Percentiles rank a stretch among this genome's conserved stretches.
These are phyloP conservation scores for Potorous gilbertii DNA, from an alignment of 2,797 vertebrate genomes.

Conservation along the genomic window DNA sequence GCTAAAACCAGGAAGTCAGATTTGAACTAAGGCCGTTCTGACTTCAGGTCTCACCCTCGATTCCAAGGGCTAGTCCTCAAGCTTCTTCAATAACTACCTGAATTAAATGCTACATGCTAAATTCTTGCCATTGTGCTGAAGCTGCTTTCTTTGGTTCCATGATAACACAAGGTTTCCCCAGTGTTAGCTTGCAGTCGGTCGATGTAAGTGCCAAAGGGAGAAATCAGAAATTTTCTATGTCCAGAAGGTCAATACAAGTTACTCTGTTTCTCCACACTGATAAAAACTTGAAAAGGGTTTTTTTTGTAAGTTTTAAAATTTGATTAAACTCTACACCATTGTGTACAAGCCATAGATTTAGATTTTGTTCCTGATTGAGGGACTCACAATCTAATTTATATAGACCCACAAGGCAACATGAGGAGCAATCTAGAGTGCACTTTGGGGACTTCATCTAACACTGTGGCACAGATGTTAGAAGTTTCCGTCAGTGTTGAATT, in stretches of 20 bases:
- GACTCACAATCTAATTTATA: constrained; percentile 25
- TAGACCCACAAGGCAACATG: background rate
- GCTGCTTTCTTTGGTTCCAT: background rate
- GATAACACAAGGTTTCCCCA: background rate
- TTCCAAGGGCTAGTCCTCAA: background rate
- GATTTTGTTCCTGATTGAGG: background rate
- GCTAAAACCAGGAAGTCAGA: background rate
- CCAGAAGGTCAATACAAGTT: background rate
- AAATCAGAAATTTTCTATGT: background rate
- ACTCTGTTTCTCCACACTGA: background rate
- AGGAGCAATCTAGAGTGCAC: background rate
- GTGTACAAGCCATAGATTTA: background rate
- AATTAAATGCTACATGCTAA: background rate
- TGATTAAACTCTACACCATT: constrained; percentile 11
- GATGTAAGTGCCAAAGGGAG: background rate
- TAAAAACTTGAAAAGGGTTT: background rate
- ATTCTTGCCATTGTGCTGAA: background rate
- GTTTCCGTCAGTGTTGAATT: background rate
- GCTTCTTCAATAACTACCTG: background rate
- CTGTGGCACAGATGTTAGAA: background rate
- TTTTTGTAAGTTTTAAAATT: constrained; percentile 35
- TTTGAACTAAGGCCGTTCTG: background rate
- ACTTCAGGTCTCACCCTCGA: background rate
- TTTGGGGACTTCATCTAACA: background rate
- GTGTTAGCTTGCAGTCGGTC: background rate